These are phyloP conservation scores for Aphelinus certus DNA, from an alignment of 1,140 invertebrate species.

Conservation along the genomic window DNA sequence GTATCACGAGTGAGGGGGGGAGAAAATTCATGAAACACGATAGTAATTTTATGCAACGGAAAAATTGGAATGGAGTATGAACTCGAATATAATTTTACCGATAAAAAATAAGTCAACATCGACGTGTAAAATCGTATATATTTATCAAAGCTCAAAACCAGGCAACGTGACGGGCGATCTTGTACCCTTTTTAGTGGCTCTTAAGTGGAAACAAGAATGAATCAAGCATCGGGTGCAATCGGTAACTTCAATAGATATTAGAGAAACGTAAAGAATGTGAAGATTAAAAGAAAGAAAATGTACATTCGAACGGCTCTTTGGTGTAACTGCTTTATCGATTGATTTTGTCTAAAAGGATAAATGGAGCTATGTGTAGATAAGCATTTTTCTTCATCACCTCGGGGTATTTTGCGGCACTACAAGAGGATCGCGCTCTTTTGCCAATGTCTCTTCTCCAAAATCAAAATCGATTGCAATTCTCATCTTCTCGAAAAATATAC, in stretches of 20 bases:
- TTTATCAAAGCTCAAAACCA: slow-evolving; percentile 32
- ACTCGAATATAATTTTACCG: background rate
- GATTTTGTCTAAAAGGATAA: slow-evolving; percentile 39
- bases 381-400: slow-evolving; percentile 42
- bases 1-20: background rate
- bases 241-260: slow-evolving; percentile 8
- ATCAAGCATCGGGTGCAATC: too few species aligned
- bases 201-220: too few species aligned
- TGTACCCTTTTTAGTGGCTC: background rate
- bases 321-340: slow-evolving; percentile 54
- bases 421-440: slow-evolving; percentile 22
- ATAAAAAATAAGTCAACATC: too few species aligned
- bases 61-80: background rate
- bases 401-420: slow-evolving; percentile 46
- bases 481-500: background rate
- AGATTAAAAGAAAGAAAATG: slow-evolving; percentile 22
- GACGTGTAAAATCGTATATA: too few species aligned
- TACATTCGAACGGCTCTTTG: slow-evolving; percentile 53
- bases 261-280: slow-evolving; percentile 6
- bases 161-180: slow-evolving; percentile 37
- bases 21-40: too few species aligned
- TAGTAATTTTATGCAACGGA: too few species aligned
- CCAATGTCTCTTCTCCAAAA: slow-evolving; percentile 27
- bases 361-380: slow-evolving; percentile 8
- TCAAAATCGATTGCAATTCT: background rate